Base-by-base conservation (phyloP, 2,797 vertebrate species). In the Rhynchotus rufescens region DNA sequence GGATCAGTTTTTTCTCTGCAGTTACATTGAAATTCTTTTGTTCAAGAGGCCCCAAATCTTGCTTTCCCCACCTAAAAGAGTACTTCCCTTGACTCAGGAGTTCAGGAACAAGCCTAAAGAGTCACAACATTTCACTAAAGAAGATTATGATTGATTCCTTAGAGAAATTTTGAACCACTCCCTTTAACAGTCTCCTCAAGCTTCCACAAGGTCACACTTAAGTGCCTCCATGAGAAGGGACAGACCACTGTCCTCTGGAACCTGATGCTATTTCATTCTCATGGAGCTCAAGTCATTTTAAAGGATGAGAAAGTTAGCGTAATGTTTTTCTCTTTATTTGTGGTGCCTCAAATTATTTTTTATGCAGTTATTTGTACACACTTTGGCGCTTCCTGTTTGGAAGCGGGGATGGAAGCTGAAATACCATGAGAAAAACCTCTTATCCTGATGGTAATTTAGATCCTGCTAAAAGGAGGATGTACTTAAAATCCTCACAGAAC, bases 351-450 rank as follows among this genome's bases (percentile, higher is more conserved):
- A 83, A 90, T 94, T 83, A 91, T 80, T 93, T 91, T 94, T 90
- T 92, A 82, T 92, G 49, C 79, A 92, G 92, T 95, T 97, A 94
- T 96, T 96, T 97, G 94, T 96, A 95, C 92, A 96, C 92, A 95
- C 86, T 95, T 93, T 23, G 7, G 86, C 16, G 5, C 59, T 96
- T 97, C 93, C 95, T 96, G 93, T 91, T 95, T 92, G 86, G 89
- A 61, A 92, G 82, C 71, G 84, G 92, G 81, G 28, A 45, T 81
- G 84, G 85, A 1, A 34, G 92, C 86, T 78, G 89, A 95, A 96
- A 95, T 94, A 89, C 73, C 93, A 96, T 96, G 94, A 95, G 95
- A 97, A 96, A 96, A 94, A 83, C 38, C 82, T 90, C 84, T 93
- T 87, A 77, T 95, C 89, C 90, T 95, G 80, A 95, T 81, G 74